phyloP scores from a whole-genome alignment of 2,888 invertebrate genomes.

The Hypsopygia costalis region DNA sequence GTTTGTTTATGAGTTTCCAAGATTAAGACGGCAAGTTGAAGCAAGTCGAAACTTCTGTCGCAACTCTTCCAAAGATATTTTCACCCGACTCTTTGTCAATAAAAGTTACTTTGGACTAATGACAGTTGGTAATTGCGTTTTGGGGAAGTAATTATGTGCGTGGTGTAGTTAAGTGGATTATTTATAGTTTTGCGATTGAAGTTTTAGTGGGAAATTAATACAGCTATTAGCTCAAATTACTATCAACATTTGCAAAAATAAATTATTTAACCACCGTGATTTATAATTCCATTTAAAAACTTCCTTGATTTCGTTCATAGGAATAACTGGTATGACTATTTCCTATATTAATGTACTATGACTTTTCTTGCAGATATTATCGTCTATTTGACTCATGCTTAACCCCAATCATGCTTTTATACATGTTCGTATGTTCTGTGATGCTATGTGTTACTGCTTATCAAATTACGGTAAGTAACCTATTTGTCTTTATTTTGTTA shows the following conservation, averaged over 20 bases:
- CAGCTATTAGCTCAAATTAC: too few relatives aligned
- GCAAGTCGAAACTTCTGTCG: neutral
- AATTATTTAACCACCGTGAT: too few relatives aligned
- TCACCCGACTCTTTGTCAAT: constrained; percentile 7
- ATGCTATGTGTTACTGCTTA: constrained; percentile 68
- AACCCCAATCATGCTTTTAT: constrained; percentile 63
- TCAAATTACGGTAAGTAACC: constrained; percentile 59
- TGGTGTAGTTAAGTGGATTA: constrained; percentile 6
- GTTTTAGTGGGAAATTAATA: too few relatives aligned
- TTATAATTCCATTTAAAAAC: too few relatives aligned
- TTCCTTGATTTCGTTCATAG: too few relatives aligned
- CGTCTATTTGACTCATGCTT: constrained; percentile 53
- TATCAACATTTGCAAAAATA: too few relatives aligned
- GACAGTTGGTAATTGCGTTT: constrained; percentile 9
- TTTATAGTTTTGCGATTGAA: neutral
- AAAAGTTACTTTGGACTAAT: constrained; percentile 6
- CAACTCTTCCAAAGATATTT: constrained; percentile 4
- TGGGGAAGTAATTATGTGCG: constrained; percentile 6
- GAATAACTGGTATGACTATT: too few relatives aligned
- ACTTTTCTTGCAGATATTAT: constrained; percentile 44
- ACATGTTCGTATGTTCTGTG: constrained; percentile 63
- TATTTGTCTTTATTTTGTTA: too few relatives aligned
- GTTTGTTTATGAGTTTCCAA: constrained; percentile 32
- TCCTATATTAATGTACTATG: too few relatives aligned
- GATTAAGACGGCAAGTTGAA: constrained; percentile 8